phyloP scores from a whole-genome alignment of 2,797 vertebrate species.

The Rhynchotus rufescens region DNA sequence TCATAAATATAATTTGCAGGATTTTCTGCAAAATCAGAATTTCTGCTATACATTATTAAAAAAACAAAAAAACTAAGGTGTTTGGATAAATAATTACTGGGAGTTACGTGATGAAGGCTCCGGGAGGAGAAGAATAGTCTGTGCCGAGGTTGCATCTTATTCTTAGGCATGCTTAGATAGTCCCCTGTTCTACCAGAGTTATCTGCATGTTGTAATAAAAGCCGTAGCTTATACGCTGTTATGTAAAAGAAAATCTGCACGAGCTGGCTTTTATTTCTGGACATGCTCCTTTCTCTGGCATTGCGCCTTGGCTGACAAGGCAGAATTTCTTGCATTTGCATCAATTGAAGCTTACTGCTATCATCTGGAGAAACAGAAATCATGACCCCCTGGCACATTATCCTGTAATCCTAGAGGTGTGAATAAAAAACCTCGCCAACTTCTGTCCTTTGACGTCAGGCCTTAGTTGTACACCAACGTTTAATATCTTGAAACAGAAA shows the following conservation, averaged over 20 bases:
- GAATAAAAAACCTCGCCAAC: neutral
- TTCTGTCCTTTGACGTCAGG: neutral
- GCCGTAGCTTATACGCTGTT: neutral
- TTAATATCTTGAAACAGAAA: neutral
- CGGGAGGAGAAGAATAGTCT: neutral
- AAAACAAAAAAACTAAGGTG: neutral
- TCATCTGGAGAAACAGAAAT: neutral
- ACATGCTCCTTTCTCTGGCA: neutral
- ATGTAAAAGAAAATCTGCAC: neutral
- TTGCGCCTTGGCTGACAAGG: neutral
- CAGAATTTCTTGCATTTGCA: neutral
- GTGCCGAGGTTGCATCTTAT: neutral
- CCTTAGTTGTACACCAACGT: neutral
- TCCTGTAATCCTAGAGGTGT: neutral
- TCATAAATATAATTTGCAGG: neutral
- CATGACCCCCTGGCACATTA: neutral
- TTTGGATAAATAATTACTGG: neutral
- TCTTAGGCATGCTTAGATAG: too few species aligned
- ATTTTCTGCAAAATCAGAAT: neutral
- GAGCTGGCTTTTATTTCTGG: slow-evolving; percentile 9
- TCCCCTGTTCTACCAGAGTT: neutral
- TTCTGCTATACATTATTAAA: accelerated
- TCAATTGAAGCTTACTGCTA: neutral
- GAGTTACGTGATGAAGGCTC: neutral
- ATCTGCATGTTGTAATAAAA: slow-evolving; percentile 1